Percentiles rank a stretch among this genome's conserved stretches.
Conservation (phyloP, 2,888 invertebrate species). For the Hydropsyche betteni region DNA sequence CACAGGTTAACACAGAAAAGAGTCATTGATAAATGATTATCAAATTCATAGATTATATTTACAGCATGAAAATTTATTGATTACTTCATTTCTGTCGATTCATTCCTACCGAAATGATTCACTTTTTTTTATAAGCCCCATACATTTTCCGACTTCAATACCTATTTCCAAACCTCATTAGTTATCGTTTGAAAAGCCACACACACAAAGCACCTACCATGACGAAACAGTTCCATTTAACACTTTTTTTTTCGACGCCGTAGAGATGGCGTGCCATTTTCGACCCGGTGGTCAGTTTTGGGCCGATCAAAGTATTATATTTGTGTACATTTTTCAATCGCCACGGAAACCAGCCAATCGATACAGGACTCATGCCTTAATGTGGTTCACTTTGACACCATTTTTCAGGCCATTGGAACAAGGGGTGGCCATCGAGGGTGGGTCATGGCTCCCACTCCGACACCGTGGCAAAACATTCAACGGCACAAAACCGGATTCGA, state of each 20-base stretch:
- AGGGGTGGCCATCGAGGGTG: neutral
- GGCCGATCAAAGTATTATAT: neutral
- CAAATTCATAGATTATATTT: no score
- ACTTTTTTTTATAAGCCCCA: no score
- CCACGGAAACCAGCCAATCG: constrained; percentile 36
- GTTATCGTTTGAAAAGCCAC: no score
- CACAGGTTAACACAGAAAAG: no score
- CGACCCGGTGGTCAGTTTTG: constrained; percentile 18
- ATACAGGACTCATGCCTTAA: constrained; percentile 28
- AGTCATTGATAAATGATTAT: no score
- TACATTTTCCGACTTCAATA: no score
- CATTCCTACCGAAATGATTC: no score
- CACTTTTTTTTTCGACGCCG: constrained; percentile 7
- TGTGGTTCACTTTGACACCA: constrained; percentile 11
- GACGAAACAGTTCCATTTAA: neutral
- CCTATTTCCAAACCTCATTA: constrained; percentile 34
- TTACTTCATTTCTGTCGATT: no score
- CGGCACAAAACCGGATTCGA: no score
- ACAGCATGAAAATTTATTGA: no score
- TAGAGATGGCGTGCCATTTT: constrained; percentile 16
- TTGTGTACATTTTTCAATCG: constrained; percentile 44
- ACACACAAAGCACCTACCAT: no score
- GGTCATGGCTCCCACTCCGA: neutral
- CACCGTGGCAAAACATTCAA: constrained; percentile 6
- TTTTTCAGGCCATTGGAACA: neutral